Evolutionary conservation across 53 echinoderm and acorn worm genomes (phyloP).

Genomic region (Crossaster papposus): DNA sequence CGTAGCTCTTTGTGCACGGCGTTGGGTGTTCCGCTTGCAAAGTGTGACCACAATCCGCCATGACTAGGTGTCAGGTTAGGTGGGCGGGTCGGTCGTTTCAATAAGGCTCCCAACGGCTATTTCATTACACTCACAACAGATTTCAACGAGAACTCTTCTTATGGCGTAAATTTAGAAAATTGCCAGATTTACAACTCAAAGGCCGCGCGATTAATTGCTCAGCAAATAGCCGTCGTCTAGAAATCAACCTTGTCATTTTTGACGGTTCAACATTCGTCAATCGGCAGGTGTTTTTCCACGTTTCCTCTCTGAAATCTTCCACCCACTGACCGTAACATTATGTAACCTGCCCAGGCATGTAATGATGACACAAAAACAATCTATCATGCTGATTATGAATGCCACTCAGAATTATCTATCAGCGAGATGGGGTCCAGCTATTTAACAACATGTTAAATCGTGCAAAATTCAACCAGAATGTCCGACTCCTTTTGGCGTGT

Average conservation of each 20-base stretch:
- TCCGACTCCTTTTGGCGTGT: too few relatives aligned
- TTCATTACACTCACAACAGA: not conserved
- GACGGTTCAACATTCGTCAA: constrained; percentile 32
- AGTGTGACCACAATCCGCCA: not conserved
- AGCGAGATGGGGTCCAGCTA: too few relatives aligned
- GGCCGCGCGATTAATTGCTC: not conserved
- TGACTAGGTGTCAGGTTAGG: not conserved
- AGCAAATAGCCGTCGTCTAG: constrained; percentile 25
- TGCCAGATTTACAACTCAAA: not conserved
- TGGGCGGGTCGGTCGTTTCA: not conserved
- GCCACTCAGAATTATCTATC: not conserved
- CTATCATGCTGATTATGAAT: constrained; percentile 23
- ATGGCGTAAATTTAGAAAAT: not conserved
- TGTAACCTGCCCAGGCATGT: constrained; percentile 34
- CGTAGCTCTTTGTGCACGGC: not conserved
- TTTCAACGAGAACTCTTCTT: not conserved
- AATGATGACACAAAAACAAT: constrained; percentile 51
- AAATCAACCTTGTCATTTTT: constrained; percentile 3
- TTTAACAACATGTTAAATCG: not conserved
- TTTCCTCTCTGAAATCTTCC: constrained; percentile 11
- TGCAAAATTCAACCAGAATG: too few relatives aligned
- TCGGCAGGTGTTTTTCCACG: constrained; percentile 44
- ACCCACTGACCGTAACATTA: constrained; percentile 7
- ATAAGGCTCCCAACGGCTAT: not conserved
- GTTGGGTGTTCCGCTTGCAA: not conserved